Evolutionary conservation across 2,113 vertebrate species (phyloP).

Genomic region (Myotis brandtii): DNA sequence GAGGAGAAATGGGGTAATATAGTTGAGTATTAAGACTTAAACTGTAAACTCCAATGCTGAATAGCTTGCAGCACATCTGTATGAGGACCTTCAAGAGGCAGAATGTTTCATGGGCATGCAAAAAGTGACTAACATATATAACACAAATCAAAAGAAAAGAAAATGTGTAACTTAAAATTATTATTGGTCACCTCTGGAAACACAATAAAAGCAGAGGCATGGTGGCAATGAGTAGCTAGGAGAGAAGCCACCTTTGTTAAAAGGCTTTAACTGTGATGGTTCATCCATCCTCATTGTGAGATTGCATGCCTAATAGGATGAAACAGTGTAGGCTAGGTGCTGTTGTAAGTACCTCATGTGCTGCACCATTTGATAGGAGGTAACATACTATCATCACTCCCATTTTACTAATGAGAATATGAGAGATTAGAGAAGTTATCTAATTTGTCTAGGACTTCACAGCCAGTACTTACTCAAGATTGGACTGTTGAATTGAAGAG

Average conservation of each 20-base stretch:
- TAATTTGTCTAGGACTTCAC: no score
- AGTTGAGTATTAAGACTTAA: not conserved
- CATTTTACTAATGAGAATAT: not conserved
- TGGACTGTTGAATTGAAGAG: not conserved
- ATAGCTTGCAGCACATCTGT: not conserved
- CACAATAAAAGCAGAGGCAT: not conserved
- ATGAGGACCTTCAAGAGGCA: not conserved
- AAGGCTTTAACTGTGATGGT: not conserved
- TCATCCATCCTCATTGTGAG: not conserved
- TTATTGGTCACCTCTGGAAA: not conserved
- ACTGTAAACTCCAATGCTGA: not conserved
- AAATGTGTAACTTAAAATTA: not conserved
- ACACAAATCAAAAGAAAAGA: not conserved
- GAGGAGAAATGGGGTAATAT: not conserved
- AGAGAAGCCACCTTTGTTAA: not conserved
- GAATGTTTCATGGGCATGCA: not conserved
- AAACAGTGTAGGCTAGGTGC: not conserved
- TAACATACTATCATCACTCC: not conserved
- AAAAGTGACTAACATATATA: not conserved
- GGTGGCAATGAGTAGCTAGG: not conserved
- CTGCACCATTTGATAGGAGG: not conserved
- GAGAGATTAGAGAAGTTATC: not conserved
- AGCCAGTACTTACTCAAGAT: not conserved
- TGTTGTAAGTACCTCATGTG: not conserved
- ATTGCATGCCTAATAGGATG: not conserved